A percentile compares a stretch with the other conserved stretches of the same genome.
phyloP scores from a whole-genome alignment of 2,888 invertebrate genomes.

The Aleiodes leptofemur region DNA sequence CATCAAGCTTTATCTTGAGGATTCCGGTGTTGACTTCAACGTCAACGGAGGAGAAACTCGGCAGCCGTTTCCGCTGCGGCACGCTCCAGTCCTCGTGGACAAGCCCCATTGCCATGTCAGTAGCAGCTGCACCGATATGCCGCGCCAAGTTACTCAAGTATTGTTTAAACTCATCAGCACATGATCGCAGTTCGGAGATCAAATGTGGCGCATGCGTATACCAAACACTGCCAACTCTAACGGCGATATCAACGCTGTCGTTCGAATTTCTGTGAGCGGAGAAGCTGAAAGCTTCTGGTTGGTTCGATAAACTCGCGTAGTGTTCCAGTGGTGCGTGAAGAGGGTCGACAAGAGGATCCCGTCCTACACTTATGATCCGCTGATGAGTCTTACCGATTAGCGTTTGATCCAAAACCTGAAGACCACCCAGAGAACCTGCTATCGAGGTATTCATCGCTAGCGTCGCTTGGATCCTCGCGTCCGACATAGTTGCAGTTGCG shows the following conservation, averaged over 20 bases:
- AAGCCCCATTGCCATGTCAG: slow-evolving; percentile 94
- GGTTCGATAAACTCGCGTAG: slow-evolving; percentile 69
- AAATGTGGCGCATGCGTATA: slow-evolving; percentile 95
- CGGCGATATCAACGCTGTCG: slow-evolving; percentile 69
- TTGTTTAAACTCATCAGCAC: slow-evolving; percentile 93
- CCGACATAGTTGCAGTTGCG: slow-evolving; percentile 94
- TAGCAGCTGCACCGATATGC: slow-evolving; percentile 92
- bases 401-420: slow-evolving; percentile 93
- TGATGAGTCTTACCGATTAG: slow-evolving; percentile 89
- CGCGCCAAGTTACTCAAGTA: slow-evolving; percentile 89
- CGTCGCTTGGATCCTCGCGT: slow-evolving; percentile 91
- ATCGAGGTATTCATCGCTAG: slow-evolving; percentile 81
- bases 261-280: slow-evolving; percentile 72
- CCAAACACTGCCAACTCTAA: slow-evolving; percentile 80
- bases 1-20: slow-evolving; percentile 79
- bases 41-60: slow-evolving; percentile 73
- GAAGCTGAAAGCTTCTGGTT: slow-evolving; percentile 78
- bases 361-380: slow-evolving; percentile 90
- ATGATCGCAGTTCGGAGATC: slow-evolving; percentile 89
- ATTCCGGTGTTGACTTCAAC: slow-evolving; percentile 69
- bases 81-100: slow-evolving; percentile 80
- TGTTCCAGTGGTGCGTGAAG: slow-evolving; percentile 68
- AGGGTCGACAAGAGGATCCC: slow-evolving; percentile 81
- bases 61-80: slow-evolving; percentile 76
- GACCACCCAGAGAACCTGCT: slow-evolving; percentile 92